Base-by-base conservation (phyloP, 1,140 invertebrate genomes). In the Augochlora pura region DNA sequence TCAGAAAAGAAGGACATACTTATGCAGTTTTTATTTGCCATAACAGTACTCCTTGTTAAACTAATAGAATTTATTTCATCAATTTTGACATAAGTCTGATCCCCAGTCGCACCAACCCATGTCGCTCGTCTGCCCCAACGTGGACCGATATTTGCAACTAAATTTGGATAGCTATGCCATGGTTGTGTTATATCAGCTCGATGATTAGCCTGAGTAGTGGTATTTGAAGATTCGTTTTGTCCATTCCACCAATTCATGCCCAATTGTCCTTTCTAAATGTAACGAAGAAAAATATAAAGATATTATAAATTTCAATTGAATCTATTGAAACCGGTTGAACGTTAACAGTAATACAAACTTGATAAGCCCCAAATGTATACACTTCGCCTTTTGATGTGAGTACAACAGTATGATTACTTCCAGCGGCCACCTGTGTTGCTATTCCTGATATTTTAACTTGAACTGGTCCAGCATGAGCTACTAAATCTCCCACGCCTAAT, bases 21-120 rank as follows among this genome's bases (percentile, higher is more conserved):
- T 85, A 99, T 98, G 78, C 95, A 97, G 88, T 96, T 95, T 88
- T 95, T 96, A 89, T 98, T 98, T 7, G 98, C 97, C 87, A 98
- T 96, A 64, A 99, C 96, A 77, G 96, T 97, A 39, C 98, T 96
- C 87, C 96, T 96, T 60, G 96, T 95, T 57, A 99, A 94, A 87
- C 96, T 97, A 72, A 97, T 95, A 3, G 96, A 96, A 91, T 98
- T 99, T 65, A 99, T 98, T 91, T 99, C 98, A 88, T 99, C 98
- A 60, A 98, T 95, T 92, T 98, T 98, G 23, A 99, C 94, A 87
- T 97, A 99, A 4, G 98, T 99, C 91, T 98, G 97, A 93, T 99
- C 98, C 0, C 97, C 98, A 46, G 97, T 97, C 25, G 98, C 98
- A 3, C 97, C 96, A 42, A 99, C 95, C 98, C 98, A 99, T 4